Evolutionary conservation across 2,888 invertebrate genomes (phyloP).

Genomic region (Ceriagrion tenellum): DNA sequence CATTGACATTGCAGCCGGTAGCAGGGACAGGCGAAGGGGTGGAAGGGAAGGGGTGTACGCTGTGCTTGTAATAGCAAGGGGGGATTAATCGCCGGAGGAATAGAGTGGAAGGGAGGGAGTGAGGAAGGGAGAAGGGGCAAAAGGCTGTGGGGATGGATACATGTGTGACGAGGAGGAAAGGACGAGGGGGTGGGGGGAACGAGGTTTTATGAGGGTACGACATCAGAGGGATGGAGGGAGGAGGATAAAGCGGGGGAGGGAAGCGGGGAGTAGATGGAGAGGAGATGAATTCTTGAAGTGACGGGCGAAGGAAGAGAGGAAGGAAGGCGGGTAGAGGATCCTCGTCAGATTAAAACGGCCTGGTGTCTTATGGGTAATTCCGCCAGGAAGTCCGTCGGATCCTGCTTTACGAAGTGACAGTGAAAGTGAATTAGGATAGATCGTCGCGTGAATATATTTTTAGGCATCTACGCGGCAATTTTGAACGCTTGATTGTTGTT

Average conservation of each 20-base stretch:
- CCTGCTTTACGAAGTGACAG: not conserved
- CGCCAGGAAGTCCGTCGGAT: not conserved
- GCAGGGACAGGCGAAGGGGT: too few relatives aligned
- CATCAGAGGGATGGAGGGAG: not conserved
- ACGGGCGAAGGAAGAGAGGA: not conserved
- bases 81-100: not conserved
- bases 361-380: not conserved
- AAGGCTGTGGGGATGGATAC: not conserved
- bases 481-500: too few relatives aligned
- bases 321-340: not conserved
- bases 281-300: not conserved
- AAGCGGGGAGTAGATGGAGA: not conserved
- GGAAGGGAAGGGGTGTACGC: not conserved
- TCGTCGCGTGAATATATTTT: too few relatives aligned
- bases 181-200: not conserved
- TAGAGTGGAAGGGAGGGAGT: not conserved
- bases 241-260: too few relatives aligned
- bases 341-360: not conserved
- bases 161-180: not conserved
- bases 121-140: not conserved
- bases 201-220: not conserved
- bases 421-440: not conserved
- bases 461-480: too few relatives aligned
- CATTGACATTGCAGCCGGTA: not conserved
- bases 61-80: not conserved